Base-by-base conservation (phyloP, 2,797 vertebrate genomes). In the Falco rusticolus region DNA sequence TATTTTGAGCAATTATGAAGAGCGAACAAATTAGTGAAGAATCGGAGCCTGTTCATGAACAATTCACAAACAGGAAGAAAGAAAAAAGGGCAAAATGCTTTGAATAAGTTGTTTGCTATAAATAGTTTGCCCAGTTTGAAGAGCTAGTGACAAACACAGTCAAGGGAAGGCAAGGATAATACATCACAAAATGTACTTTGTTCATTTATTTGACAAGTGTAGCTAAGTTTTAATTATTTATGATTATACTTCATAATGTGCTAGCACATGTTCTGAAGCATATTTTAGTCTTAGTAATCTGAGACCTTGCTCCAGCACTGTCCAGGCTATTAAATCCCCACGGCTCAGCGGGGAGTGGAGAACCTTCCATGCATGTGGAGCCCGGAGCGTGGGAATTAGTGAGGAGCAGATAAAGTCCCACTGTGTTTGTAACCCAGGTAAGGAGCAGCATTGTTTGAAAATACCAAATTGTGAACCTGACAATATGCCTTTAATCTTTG, bases 141-240 rank as follows among this genome's bases (percentile, higher is more conserved):
- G 89, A 95, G 90, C 54, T 63, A 70, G 80, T 41, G 92, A 93
- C 92, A 96, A 95, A 86, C 60, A 69, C 26, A 24, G 71, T 21
- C n/a, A 11, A 78, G 89, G 90, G 88, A 83, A 80, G 82, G 89
- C 68, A 10, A 53, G 94, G 93, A 89, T 69, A 85, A 89, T 69
- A 31, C 93, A 81, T 82, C 96, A 82, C 89, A 16, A 91, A 82
- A 76, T 37, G 70, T 91, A 90, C 93, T 97, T 96, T 96, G 95
- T 95, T 97, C 94, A 79, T 96, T 95, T 76, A 69, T 81, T 91
- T 97, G 96, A 96, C 93, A 95, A 96, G 96, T 96, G 92, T 92
- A 91, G 96, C 94, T 81, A 51, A 95, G 87, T 79, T 96, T 96
- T 94, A 96, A 95, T 97, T 96, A 97, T 96, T 96, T 91, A 96